phyloP scores from a whole-genome alignment of 2,888 invertebrate genomes.

The Adineta ricciae region DNA sequence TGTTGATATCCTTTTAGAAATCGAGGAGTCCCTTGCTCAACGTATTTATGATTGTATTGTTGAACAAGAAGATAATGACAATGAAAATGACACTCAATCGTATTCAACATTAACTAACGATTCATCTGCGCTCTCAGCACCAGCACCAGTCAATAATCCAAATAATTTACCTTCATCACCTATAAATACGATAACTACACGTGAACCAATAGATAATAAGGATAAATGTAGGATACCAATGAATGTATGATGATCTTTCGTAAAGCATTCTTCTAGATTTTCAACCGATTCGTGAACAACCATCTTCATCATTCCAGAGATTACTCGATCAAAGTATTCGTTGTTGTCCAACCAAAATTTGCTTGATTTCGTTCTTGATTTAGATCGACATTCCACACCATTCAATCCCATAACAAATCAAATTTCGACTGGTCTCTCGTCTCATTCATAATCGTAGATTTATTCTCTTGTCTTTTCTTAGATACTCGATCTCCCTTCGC shows the following conservation, averaged over 20 bases:
- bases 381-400: neutral
- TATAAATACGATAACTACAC: neutral
- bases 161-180: neutral
- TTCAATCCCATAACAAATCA: neutral
- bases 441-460: too few relatives aligned
- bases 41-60: constrained; percentile 13
- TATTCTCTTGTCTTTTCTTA: neutral
- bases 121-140: neutral
- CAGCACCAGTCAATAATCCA: neutral
- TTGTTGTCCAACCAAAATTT: neutral
- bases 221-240: neutral
- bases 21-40: neutral
- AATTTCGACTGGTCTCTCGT: neutral
- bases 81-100: neutral
- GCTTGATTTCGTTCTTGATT: neutral
- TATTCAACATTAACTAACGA: neutral
- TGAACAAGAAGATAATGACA: neutral
- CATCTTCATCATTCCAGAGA: neutral
- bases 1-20: neutral
- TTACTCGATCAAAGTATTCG: neutral
- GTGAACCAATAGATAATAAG: neutral
- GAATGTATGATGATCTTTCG: too few relatives aligned
- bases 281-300: neutral
- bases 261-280: neutral
- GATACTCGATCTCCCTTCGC: neutral